Evolutionary conservation across 2,888 invertebrate species (phyloP), one percentile per base, ranked within the genome.

Genomic region (Chrysina gloriosa): DNA sequence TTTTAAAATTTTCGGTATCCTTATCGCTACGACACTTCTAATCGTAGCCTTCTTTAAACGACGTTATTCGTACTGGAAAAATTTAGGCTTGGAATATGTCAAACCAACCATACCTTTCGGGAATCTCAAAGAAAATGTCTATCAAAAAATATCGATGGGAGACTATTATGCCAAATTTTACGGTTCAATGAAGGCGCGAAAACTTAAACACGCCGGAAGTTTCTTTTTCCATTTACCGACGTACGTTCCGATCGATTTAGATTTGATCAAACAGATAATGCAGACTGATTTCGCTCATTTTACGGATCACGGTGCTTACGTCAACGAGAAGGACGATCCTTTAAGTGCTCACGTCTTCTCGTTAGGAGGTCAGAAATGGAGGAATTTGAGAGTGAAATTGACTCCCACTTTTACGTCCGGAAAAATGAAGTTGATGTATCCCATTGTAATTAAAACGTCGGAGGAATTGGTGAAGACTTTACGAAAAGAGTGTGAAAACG

Each of bases 331-430:
- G 58, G 79, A 78, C 56, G 83, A 83, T 63, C 82, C 82, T 11
- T 75, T 83, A 29, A 81, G 79, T 0, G 80, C 80, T 75, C 79
- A 78, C 34, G 67, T 83, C 5, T 73, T 85, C 61, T 80, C 80
- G 2, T 67, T 85, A 29, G 81, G 79, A 19, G 85, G 84, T 34
- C 80, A 82, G 0, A 81, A 82, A 2, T 87, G 87, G 87, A 84
- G 82, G 70, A 81, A 81, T 47, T 74, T 86, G 7, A 78, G 87
- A 16, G 74, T 81, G 0, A 85, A 85, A 65, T 77, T 87, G 25
- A 84, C 85, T 0, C 86, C 86, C 0, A 84, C 85, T 0, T 83
- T 87, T 71, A 84, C 86, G 0, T 81, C 84, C 0, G 85, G 84
- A 16, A 86, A 86, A 74, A 78, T 87, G 71, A 85, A 83, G 72